These are phyloP conservation scores for Oryzias woworae DNA, from an alignment of 2,113 vertebrate genomes.

Conservation along the genomic window DNA sequence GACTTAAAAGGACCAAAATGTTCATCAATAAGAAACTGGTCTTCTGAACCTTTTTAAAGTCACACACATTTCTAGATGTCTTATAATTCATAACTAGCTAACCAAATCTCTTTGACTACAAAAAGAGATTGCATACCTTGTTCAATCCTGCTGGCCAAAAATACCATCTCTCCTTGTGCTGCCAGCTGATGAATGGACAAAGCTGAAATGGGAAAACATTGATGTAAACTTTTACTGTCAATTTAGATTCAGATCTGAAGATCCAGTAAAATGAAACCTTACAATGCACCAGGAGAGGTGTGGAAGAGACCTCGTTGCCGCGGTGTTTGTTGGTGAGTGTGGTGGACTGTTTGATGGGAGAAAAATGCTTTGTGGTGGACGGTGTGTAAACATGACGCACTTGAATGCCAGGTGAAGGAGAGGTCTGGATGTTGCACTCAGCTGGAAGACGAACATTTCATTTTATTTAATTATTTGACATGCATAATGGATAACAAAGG, in stretches of 20 bases:
- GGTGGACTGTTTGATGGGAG: constrained; percentile 97
- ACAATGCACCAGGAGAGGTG: constrained; percentile 94
- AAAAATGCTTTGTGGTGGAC: constrained; percentile 98
- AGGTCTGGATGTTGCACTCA: constrained; percentile 97
- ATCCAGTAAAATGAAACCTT: constrained; percentile 59
- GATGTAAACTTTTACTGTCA: background rate
- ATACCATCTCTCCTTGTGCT: constrained; percentile 97
- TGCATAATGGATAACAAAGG: background rate
- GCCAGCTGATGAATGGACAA: constrained; percentile 96
- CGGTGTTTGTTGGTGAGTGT: constrained; percentile 98
- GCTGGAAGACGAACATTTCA: constrained; percentile 71
- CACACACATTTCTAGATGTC: too few species aligned
- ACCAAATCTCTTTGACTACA: too few species aligned
- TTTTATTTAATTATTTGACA: too few species aligned
- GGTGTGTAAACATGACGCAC: constrained; percentile 97
- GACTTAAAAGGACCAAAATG: too few species aligned
- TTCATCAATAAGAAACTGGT: too few species aligned
- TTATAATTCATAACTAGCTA: too few species aligned
- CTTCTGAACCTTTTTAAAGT: too few species aligned
- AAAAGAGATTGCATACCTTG: constrained; percentile 81
- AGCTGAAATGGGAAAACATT: constrained; percentile 73
- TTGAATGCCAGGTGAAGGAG: constrained; percentile 94
- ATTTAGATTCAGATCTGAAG: background rate
- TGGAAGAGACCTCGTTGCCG: constrained; percentile 96
- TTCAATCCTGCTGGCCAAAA: constrained; percentile 93